Evolutionary conservation across 2,888 invertebrate species (phyloP), one percentile per base, ranked within the genome.

Genomic region (Mesochorus sp.): DNA sequence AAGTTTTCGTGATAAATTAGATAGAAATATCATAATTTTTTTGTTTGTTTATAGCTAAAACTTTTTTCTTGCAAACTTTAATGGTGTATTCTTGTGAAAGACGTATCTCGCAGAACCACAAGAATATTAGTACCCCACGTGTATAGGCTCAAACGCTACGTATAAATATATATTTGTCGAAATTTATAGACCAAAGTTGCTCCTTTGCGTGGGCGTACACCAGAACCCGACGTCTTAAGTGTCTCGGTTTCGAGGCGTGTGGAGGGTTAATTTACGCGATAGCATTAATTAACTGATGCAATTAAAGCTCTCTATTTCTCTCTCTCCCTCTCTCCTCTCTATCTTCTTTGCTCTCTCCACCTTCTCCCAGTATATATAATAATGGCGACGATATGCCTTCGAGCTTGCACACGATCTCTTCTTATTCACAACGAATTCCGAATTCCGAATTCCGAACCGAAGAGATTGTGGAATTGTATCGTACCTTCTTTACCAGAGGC

Each of bases 211-310:
- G 57, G 49, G 77, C 62, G 55, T 57, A 55, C 39, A 24, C 49
- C 44, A 28, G 64, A 17, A 39, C 44, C 68, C 59, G 51, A 51
- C 70, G 74, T 71, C 74, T 75, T 67, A 62, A 61, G 74, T 74
- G 71, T 79, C 78, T 79, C 66, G 53, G 66, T 61, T 44, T 70
- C 59, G 31, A 70, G 64, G 74, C 78, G 74, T 17, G 42, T 37
- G 71, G 61, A 75, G 71, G 74, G 74, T 75, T 79, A 79, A 79
- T 79, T 79, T 79, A 79, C 78, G 74, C 68, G 70, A 71, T 37
- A 53, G 74, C 78, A 79, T 79, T 79, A 79, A 79, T 79, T 79
- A 79, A 71, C 74, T 53, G 74, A 75, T 75, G 78, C 78, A 79
- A 79, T 79, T 79, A 79, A 75, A 75, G 66, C 62, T 67, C 74